phyloP scores from a whole-genome alignment of 2,797 vertebrate species.

The Australoheros facetus region DNA sequence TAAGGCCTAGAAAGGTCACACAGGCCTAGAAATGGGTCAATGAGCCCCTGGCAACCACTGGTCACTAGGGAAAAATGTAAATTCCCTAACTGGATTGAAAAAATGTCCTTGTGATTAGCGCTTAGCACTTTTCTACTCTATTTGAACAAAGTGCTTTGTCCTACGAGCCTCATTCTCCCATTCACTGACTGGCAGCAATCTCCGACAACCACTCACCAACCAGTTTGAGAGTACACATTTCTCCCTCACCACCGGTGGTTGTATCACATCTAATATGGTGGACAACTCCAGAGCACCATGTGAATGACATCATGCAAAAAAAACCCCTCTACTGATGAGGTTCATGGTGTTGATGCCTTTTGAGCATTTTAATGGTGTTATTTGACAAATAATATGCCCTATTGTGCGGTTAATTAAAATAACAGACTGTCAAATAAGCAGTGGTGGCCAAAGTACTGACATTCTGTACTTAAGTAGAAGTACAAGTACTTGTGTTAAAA shows the following conservation, averaged over 20 bases:
- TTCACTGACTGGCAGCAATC: not conserved
- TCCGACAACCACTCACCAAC: not conserved
- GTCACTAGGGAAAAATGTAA: not conserved
- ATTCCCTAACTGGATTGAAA: not conserved
- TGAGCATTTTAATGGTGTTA: not conserved
- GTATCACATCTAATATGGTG: not conserved
- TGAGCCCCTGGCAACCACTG: not conserved
- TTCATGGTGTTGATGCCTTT: not conserved
- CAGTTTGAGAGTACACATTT: not conserved
- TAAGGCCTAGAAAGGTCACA: too few species aligned
- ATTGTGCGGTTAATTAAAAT: not conserved
- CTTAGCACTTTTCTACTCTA: not conserved
- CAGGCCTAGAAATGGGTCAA: too few species aligned
- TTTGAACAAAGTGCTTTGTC: not conserved
- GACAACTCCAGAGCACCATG: not conserved
- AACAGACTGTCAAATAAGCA: not conserved
- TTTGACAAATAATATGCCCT: not conserved
- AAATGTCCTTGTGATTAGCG: not conserved
- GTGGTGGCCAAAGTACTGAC: too few species aligned
- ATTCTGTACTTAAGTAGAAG: too few species aligned
- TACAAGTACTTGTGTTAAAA: too few species aligned
- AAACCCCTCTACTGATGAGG: not conserved
- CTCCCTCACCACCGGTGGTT: fast-evolving
- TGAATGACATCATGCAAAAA: not conserved
- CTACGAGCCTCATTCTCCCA: not conserved